Base-by-base conservation (phyloP, 1,140 invertebrate species). In the Meloidogyne floridensis region DNA sequence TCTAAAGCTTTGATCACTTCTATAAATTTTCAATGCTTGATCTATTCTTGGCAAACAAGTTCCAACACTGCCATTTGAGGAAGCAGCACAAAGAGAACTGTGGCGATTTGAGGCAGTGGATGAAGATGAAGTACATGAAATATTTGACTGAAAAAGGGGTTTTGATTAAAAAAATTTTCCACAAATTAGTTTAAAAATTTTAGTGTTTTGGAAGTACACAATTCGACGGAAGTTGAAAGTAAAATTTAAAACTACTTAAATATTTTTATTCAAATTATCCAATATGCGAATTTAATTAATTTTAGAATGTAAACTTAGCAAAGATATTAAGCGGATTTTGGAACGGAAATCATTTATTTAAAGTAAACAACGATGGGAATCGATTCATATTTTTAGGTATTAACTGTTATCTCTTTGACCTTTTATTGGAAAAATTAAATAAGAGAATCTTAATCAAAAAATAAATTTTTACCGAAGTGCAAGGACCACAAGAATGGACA, bases 1-100 rank as follows among this genome's bases (percentile, higher is more conserved):
- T 92, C 98, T 98, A 92, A 95, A 98, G 4, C 95, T 95, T 92
- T 98, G 97, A 92, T 99, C 97, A 88, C 94, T 96, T n/a, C 95
- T 76, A 82, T 91, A 93, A 18, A 93, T 95, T 92, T 98, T 99
- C 0, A 99, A 92, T 56, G 98, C 96, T 92, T 98, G 96, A 90
- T 98, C 97, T 7, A 96, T 18, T 69, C 42, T 72, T 53, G 6
- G 56, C 51, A 65, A 51, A 9, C 56, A 69, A 2, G 77, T 9
- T n/a, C 20, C 51, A 4, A 9, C 69, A 51, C 80, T 70, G 47
- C 71, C 70, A 47, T 51, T 65, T 78, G 54, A 43, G 15, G 82
- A 72, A 6, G 10, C 59, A n/a, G 59, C 59, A 42, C 42, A 69
- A 20, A 82, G 75, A 54, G 80, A 81, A 54, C 54, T 80, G 32